Conservation (phyloP, 37 sponge, comb jelly and placozoan species). For the Agelas oroides region DNA sequence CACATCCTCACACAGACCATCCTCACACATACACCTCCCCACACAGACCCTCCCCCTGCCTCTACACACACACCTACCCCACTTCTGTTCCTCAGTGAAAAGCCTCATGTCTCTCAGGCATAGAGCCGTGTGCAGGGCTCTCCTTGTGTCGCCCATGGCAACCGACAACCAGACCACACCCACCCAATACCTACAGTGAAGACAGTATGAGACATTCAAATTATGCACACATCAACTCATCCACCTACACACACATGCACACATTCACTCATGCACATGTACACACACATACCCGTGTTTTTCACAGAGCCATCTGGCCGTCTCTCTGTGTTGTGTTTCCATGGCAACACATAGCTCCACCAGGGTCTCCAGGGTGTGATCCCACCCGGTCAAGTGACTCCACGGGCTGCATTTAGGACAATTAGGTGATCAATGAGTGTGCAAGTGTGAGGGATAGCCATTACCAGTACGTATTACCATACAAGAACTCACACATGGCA, state of each 20-base stretch:
- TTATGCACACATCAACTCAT: no score
- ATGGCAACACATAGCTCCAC: slow-evolving; percentile 25
- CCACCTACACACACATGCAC: no score
- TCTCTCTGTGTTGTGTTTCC: background rate
- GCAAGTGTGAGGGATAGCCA: no score
- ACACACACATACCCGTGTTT: slow-evolving; percentile 9
- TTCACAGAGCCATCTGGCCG: background rate
- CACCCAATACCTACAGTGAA: slow-evolving; percentile 35
- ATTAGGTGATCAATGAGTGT: no score
- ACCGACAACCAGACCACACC: slow-evolving; percentile 28
- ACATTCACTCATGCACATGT: background rate
- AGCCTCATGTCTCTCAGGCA: slow-evolving; percentile 1
- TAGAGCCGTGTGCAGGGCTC: slow-evolving; percentile 17
- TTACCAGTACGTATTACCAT: no score
- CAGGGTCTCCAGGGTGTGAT: slow-evolving; percentile 8
- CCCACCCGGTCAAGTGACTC: slow-evolving; percentile 25
- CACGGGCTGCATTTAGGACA: slow-evolving; percentile 24
- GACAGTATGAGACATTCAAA: background rate
- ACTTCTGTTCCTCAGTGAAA: slow-evolving; percentile 19
- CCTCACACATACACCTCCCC: no score
- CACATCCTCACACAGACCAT: no score
- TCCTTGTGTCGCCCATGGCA: slow-evolving; percentile 45
- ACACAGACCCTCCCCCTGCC: no score
- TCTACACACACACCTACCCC: no score
- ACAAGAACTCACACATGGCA: no score